Evolutionary conservation across 2,888 invertebrate genomes (phyloP).

Genomic region (Megaustenia siamemsis): DNA sequence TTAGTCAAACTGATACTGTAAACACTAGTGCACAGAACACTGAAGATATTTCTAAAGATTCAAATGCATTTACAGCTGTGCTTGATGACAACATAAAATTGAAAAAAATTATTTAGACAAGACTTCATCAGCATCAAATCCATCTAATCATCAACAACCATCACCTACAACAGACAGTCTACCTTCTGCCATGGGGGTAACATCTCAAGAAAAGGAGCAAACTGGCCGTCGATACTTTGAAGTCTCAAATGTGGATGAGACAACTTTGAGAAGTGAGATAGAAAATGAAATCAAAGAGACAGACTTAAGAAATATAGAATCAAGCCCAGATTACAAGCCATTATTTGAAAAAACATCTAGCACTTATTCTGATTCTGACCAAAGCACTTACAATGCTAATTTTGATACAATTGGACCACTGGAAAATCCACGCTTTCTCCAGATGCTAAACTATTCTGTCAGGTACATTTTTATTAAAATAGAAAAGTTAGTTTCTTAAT

Average conservation of each 20-base stretch:
- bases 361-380: slow-evolving; percentile 44
- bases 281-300: slow-evolving; percentile 14
- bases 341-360: slow-evolving; percentile 33
- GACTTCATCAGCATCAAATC: background rate
- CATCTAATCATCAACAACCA: background rate
- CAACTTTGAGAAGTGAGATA: background rate
- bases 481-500: background rate
- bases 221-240: slow-evolving; percentile 34
- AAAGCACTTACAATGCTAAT: slow-evolving; percentile 38
- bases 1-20: background rate
- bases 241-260: slow-evolving; percentile 40
- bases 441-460: slow-evolving; percentile 48
- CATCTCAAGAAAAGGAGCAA: background rate
- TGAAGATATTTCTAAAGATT: background rate
- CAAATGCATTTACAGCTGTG: background rate
- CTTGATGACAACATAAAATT: background rate
- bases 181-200: background rate
- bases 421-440: slow-evolving; percentile 41
- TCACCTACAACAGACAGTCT: background rate
- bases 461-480: slow-evolving; percentile 29
- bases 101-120: background rate
- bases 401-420: slow-evolving; percentile 50
- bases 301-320: background rate
- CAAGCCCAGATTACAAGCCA: background rate
- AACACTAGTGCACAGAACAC: background rate